Conservation (phyloP, 2,797 vertebrate species). For the Anguilla obscura region DNA sequence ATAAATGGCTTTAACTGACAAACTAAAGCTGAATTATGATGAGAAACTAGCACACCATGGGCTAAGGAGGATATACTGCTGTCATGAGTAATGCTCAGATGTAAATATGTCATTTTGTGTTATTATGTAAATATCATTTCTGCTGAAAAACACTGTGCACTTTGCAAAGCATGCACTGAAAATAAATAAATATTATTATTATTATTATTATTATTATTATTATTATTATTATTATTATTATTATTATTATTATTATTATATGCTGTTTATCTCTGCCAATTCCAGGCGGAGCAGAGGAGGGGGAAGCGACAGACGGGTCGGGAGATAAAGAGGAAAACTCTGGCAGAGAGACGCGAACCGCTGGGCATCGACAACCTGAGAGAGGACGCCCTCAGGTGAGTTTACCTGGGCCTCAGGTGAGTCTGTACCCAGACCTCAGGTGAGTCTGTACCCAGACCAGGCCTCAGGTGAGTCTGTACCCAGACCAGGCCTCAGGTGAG, state of each 20-base stretch:
- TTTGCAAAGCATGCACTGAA: neutral
- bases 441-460: too few species aligned
- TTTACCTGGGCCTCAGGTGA: too few species aligned
- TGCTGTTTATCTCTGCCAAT: neutral
- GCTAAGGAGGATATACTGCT: neutral
- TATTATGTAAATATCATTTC: neutral
- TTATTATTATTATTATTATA: neutral
- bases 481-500: too few species aligned
- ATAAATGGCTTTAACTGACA: neutral
- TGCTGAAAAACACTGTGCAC: neutral
- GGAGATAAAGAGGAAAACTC: slow-evolving; percentile 82
- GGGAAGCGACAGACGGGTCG: slow-evolving; percentile 84
- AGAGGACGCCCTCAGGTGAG: slow-evolving; percentile 76
- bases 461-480: neutral
- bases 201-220: too few species aligned
- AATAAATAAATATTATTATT: too few species aligned
- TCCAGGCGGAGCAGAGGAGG: slow-evolving; percentile 68
- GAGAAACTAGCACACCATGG: neutral
- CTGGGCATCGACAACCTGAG: slow-evolving; percentile 73
- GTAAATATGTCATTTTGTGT: neutral
- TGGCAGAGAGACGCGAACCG: slow-evolving; percentile 75
- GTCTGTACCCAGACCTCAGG: too few species aligned
- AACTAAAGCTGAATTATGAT: neutral
- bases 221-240: neutral
- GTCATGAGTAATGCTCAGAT: neutral